Evolutionary conservation across 2,888 invertebrate genomes (phyloP), one percentile per base, ranked within the genome.

Genomic region (Hesperia comma): DNA sequence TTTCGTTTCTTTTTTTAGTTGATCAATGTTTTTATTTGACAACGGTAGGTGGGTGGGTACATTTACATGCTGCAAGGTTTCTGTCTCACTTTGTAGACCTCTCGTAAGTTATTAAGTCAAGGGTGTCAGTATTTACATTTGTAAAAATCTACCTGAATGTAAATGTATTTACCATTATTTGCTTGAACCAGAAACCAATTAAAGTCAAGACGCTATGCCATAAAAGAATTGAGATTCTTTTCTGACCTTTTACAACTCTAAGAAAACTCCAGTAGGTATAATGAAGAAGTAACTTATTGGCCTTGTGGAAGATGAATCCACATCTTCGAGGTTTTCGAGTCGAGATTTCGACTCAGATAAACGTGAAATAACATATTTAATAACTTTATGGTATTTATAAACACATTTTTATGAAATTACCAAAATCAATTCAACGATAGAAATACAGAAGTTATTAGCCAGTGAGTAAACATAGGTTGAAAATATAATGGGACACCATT

Each of bases 171-270:
- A 58, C 40, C 51, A 37, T 51, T 41, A 58, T 57, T 57, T 64
- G 51, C 57, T 64, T 64, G 63, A 64, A 64, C 63, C 57, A 58
- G 53, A 26, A 53, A 53, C 53, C 53, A 53, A 53, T 26, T 53
- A 10, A 51, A 3, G 12, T 53, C 26, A 53, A 53, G 7, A 26
- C 6, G 0, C 21, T 21, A 21, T 26, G n/a, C n/a, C 79, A 80
- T 81, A 80, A 81, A 80, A 79, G 10, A 80, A 81, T 70, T 72
- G 83, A 46, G 12, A 46, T 49, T 49, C 84, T 88, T 88, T 84
- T 87, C 80, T 51, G 51, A 61, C 33, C 61, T 10, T 21, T 56
- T 10, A n/a, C 1, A 19, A 19, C n/a, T n/a, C n/a, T 19, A 10
- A 46, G 8, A 14, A 41, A 2, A 5, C 0, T 17, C 15, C 43